Evolutionary conservation across 2,888 invertebrate genomes (phyloP), one percentile per base, ranked within the genome.

Genomic region (Cryptops parisi): DNA sequence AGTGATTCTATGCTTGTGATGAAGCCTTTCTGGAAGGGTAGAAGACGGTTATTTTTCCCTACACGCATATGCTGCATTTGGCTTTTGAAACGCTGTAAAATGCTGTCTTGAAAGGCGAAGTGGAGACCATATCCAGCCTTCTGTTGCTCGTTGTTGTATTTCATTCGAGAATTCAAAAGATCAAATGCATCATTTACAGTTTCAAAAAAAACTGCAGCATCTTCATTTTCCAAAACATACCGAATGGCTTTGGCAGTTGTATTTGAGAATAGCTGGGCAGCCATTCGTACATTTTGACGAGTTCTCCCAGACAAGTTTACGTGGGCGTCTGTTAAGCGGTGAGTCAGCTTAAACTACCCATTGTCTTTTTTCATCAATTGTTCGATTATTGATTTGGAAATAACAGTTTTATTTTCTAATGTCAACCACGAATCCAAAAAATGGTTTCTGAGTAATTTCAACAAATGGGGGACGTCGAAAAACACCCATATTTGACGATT

Each of bases 391-490:
- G 41, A n/a, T 15, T 51, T 51, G 1, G 6, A 43, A 3, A 43
- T 23, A 4, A 12, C n/a, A n/a, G 17, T n/a, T 5, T 19, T 26
- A 43, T 43, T 17, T 5, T 22, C 22, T 23, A 51, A 43, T 2
- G n/a, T 43, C 9, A 51, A 2, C 4, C 51, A 40, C 12, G 22
- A n/a, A 43, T 51, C 51, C 2, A 51, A 9, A 41, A 43, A 22
- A 51, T 51, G 41, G 25, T 51, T 41, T 43, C 51, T 21, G 5
- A 3, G 2, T 5, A 51, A 39, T n/a, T 43, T 51, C n/a, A 51
- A 24, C n/a, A 51, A 25, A 23, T 41, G 51, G 3, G 51, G 51
- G 27, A 5, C n/a, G 25, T 51, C 51, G 24, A 9, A 43, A 27
- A 51, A 51, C 5, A 43, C 19, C 43, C 43, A 51, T 3, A 51